Evolutionary conservation across 2,888 invertebrate genomes (phyloP).

Genomic region (Acleris laterana): DNA sequence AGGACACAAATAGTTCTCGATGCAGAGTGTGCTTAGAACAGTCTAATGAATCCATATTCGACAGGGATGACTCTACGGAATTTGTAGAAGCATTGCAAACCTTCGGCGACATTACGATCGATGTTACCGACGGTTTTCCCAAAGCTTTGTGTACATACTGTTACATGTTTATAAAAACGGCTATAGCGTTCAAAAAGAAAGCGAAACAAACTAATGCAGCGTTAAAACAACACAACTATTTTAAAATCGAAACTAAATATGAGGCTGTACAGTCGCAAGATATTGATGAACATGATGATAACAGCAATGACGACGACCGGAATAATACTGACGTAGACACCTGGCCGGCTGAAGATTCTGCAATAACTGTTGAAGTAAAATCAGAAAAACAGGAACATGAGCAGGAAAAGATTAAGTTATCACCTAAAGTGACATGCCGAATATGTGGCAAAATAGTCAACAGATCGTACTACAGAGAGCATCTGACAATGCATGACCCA

Average conservation of each 20-base stretch:
- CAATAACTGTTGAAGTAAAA: constrained; percentile 35
- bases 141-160: constrained; percentile 64
- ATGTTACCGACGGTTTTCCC: constrained; percentile 56
- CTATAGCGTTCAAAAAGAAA: constrained; percentile 59
- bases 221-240: constrained; percentile 47
- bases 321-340: constrained; percentile 32
- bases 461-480: constrained; percentile 61
- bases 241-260: constrained; percentile 12
- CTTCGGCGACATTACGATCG: constrained; percentile 54
- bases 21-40: constrained; percentile 47
- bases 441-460: constrained; percentile 58
- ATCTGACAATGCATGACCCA: constrained; percentile 64
- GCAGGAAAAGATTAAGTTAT: constrained; percentile 40
- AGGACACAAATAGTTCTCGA: constrained; percentile 17
- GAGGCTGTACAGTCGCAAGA: constrained; percentile 1
- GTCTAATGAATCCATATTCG: constrained; percentile 47
- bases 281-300: constrained; percentile 8
- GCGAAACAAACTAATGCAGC: constrained; percentile 57
- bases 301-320: constrained; percentile 15
- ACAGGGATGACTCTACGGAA: constrained; percentile 33
- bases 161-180: constrained; percentile 57
- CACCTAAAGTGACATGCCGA: constrained; percentile 56
- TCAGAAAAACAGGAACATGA: constrained; percentile 36
- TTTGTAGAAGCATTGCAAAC: constrained; percentile 41
- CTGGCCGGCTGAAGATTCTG: constrained; percentile 36